phyloP scores from a whole-genome alignment of 2,888 invertebrate genomes.

The Drosophila emarginata region DNA sequence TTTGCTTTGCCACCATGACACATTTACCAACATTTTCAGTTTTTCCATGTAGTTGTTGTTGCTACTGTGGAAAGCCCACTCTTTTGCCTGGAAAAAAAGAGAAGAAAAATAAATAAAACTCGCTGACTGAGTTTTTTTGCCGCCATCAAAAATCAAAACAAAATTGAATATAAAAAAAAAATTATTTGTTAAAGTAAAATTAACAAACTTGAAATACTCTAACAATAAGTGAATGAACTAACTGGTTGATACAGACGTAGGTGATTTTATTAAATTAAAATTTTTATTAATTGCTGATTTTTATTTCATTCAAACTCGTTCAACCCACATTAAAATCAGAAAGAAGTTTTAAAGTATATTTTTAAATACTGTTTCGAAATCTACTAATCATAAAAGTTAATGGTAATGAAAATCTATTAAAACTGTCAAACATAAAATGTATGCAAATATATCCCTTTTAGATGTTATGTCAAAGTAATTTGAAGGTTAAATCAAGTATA shows the following conservation, averaged over 20 bases:
- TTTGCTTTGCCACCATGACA: conserved; percentile 58
- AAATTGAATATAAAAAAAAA: not conserved
- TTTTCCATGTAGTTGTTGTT: conserved; percentile 13
- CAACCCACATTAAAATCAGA: too few species aligned
- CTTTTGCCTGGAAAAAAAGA: conserved; percentile 3
- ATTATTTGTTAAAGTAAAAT: not conserved
- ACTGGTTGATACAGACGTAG: too few species aligned
- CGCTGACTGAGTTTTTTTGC: not conserved
- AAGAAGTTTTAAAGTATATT: too few species aligned
- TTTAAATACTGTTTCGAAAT: too few species aligned
- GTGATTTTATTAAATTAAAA: not conserved
- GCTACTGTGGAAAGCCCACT: conserved; percentile 29
- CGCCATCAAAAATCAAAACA: conserved; percentile 1
- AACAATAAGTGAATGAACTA: not conserved
- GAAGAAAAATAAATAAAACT: conserved; percentile 11
- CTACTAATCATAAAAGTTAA: too few species aligned
- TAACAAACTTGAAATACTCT: not conserved
- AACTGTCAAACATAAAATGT: too few species aligned
- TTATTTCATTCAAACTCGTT: too few species aligned
- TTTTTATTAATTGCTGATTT: too few species aligned
- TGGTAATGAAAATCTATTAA: too few species aligned
- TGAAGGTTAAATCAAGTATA: too few species aligned
- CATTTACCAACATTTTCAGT: conserved; percentile 70
- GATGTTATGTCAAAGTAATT: too few species aligned
- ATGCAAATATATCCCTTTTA: too few species aligned